A percentile compares a stretch with the other conserved stretches of the same genome.
phyloP scores from a whole-genome alignment of 2,113 vertebrate genomes.

The Sarotherodon lohbergeri region DNA sequence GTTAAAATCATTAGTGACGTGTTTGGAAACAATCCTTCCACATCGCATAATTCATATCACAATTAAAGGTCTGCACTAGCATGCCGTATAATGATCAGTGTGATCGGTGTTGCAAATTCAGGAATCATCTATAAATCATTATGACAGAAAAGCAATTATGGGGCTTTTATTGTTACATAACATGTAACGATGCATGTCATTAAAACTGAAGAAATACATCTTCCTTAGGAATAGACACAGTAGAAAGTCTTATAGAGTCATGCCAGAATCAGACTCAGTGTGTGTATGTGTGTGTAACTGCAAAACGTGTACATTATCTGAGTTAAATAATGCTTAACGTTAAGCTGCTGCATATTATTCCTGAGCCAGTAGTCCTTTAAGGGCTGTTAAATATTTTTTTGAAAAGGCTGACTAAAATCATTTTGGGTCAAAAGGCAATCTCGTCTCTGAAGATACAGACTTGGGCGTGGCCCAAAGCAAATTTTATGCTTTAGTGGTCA shows the following conservation, averaged over 20 bases:
- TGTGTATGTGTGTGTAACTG: not conserved
- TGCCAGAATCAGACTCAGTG: not conserved
- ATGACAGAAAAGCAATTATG: not conserved
- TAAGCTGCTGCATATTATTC: constrained; percentile 30
- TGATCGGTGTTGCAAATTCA: not conserved
- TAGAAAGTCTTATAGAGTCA: not conserved
- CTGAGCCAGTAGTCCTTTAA: constrained; percentile 11
- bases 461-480: constrained; percentile 10
- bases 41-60: not conserved
- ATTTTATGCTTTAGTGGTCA: constrained; percentile 47
- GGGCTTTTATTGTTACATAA: not conserved
- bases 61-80: not conserved
- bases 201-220: not conserved
- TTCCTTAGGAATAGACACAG: not conserved
- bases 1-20: not conserved
- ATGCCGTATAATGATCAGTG: not conserved
- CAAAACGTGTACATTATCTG: constrained; percentile 8
- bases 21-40: not conserved
- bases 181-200: constrained; percentile 9
- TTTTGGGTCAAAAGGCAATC: constrained; percentile 44
- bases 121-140: not conserved
- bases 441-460: constrained; percentile 17
- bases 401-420: constrained; percentile 37
- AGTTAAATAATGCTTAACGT: not conserved
- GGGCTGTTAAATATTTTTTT: constrained; percentile 29